These are phyloP conservation scores for Phorcus lineatus DNA, from an alignment of 2,888 invertebrate species.

Conservation along the genomic window DNA sequence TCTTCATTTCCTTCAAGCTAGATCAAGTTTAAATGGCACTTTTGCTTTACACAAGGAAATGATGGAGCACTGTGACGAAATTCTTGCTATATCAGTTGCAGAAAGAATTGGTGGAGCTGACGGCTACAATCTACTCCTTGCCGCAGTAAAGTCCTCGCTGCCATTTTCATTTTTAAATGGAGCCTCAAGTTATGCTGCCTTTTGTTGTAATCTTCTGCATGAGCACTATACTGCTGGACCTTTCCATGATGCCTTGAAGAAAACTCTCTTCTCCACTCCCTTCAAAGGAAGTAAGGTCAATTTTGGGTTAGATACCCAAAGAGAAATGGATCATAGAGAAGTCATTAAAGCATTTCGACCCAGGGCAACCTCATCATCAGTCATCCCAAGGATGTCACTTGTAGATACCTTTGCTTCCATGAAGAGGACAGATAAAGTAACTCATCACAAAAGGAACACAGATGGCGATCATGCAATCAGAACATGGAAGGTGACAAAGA, in stretches of 20 bases:
- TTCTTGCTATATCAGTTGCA: conserved; percentile 33
- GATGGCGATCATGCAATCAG: no score
- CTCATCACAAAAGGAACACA: neutral
- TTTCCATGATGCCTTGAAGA: conserved; percentile 37
- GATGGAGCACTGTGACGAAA: conserved; percentile 37
- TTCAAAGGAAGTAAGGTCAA: conserved; percentile 31
- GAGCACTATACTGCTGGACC: conserved; percentile 33
- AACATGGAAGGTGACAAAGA: conserved; percentile 22
- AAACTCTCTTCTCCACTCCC: conserved; percentile 33
- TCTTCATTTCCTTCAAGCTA: neutral
- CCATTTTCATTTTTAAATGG: conserved; percentile 33
- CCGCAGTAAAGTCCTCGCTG: neutral
- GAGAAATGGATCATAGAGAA: conserved; percentile 39
- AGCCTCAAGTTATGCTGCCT: conserved; percentile 41
- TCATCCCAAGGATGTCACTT: conserved; percentile 32
- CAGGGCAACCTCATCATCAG: conserved; percentile 24
- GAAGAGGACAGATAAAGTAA: neutral
- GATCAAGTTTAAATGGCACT: neutral
- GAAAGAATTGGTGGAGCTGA: conserved; percentile 35
- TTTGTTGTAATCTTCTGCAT: conserved; percentile 27
- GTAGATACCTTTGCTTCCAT: conserved; percentile 21
- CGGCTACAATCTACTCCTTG: conserved; percentile 29
- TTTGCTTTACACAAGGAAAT: neutral
- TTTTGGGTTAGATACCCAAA: conserved; percentile 36
- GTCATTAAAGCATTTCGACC: conserved; percentile 34